These are phyloP conservation scores for Rhinopomastus cyanomelas DNA, from an alignment of 2,113 vertebrate species.

Conservation along the genomic window DNA sequence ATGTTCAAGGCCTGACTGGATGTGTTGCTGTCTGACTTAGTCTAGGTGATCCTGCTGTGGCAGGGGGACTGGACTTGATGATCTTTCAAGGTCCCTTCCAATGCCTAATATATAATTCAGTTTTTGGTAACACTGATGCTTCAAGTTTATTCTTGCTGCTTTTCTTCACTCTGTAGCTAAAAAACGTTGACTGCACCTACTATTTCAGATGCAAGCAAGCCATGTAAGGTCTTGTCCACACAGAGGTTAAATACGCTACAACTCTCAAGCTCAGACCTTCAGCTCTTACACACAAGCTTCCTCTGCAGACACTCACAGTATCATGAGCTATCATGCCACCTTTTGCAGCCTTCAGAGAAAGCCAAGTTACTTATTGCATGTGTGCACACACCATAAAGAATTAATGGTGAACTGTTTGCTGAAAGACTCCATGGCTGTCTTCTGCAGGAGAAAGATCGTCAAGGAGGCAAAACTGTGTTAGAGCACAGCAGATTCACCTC, in stretches of 20 bases:
- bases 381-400: not conserved
- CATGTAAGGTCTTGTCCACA: not conserved
- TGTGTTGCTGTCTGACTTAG: too few species aligned
- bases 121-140: not conserved
- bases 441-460: not conserved
- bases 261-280: not conserved
- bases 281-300: not conserved
- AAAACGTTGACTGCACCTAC: not conserved
- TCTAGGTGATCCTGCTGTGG: too few species aligned
- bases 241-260: not conserved
- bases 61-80: too few species aligned
- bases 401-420: not conserved
- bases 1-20: too few species aligned
- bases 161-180: not conserved
- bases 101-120: too few species aligned
- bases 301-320: not conserved
- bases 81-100: too few species aligned
- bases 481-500: not conserved
- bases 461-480: not conserved
- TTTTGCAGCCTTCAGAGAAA: not conserved
- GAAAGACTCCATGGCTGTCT: not conserved
- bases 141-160: not conserved
- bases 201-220: not conserved
- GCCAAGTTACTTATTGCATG: not conserved
- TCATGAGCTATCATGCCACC: not conserved